Evolutionary conservation across 2,888 invertebrate species (phyloP).

Genomic region (Eupeodes latifasciatus): DNA sequence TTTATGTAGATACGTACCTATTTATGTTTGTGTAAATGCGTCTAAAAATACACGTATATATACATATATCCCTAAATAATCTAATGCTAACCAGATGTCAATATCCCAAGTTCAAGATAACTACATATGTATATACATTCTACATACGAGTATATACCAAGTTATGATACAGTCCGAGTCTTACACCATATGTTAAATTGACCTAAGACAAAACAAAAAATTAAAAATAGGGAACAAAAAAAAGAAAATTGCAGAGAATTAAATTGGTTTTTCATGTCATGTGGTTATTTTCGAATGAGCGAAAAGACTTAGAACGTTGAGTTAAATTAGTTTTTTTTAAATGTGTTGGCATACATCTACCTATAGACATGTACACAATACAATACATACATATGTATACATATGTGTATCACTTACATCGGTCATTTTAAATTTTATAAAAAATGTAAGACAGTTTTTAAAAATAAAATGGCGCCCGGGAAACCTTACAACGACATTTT

Average conservation of each 20-base stretch:
- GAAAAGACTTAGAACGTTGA: no score
- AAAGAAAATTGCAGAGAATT: conserved; percentile 25
- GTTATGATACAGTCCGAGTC: neutral
- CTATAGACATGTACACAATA: no score
- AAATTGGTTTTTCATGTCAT: conserved; percentile 17
- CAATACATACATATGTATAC: no score
- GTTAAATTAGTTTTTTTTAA: no score
- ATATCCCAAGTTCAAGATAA: conserved; percentile 42
- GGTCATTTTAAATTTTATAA: no score
- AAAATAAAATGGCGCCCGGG: no score
- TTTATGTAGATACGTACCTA: no score
- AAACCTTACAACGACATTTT: no score
- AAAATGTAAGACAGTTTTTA: no score
- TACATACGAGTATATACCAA: neutral
- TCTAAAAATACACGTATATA: neutral
- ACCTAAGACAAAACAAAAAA: conserved; percentile 3
- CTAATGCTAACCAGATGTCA: conserved; percentile 61
- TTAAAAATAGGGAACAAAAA: neutral
- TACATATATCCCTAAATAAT: neutral
- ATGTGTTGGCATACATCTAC: no score
- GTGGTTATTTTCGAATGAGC: neutral
- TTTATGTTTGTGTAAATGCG: no score
- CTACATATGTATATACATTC: neutral
- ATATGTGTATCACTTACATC: no score
- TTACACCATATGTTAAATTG: neutral